Evolutionary conservation across 1,140 invertebrate species (phyloP), one percentile per base, ranked within the genome.

Genomic region (Pseudomyrmex flavicornis): DNA sequence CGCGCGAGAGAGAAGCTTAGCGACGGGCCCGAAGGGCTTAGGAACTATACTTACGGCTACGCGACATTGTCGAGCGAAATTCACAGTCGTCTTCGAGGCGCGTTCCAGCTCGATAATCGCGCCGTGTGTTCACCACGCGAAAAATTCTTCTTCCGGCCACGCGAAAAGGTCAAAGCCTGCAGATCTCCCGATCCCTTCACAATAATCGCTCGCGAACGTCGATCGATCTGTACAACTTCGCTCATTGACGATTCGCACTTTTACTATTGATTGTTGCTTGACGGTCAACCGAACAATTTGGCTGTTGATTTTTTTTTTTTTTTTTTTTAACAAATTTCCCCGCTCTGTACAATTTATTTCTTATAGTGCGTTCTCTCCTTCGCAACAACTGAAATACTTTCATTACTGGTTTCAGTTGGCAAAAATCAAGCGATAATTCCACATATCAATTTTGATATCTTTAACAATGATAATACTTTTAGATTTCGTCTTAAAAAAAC

Each of bases 21-120:
- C 69, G 22, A 50, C 48, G 15, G 63, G 54, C 35, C 69, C 35
- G 35, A 63, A 72, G 88, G 89, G 83, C 90, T 92, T 93, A 93
- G 91, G 92, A 93, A 92, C 92, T 93, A 93, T 92, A 83, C 92
- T 93, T 93, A 93, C 90, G 90, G 86, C 85, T 91, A 91, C 74
- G 84, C 88, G 89, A 90, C 90, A 88, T 89, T 88, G 86, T 79
- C 74, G 61, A 76, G 68, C 68, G 86, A 77, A 88, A 74, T 82
- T 68, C 59, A 15, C 52, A 54, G 20, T 74, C 77, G 26, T 56
- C 46, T 8, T 50, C 44, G 4, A 54, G 54, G 9, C 48, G 13
- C 62, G 20, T 1, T 61, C 35, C 56, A 50, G 50, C 26, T 69
- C 26, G 15, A 77, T 54, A 44, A 66, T 59, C 22, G 12, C 56